phyloP scores from a whole-genome alignment of 1,140 invertebrate species.

The Phocides pigmalion region DNA sequence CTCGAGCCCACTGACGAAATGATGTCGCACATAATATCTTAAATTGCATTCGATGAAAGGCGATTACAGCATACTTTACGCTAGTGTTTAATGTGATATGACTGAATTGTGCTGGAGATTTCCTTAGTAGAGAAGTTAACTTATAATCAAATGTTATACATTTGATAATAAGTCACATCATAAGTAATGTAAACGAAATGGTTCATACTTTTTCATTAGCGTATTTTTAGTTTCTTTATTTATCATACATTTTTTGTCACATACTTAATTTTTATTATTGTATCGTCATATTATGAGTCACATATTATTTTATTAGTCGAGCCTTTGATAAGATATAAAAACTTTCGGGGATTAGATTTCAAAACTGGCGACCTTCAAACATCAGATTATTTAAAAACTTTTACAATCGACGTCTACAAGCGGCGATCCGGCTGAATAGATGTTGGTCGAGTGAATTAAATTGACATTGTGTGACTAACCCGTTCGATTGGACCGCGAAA shows the following conservation, averaged over 20 bases:
- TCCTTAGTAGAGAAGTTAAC: conserved; percentile 23
- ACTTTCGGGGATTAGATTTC: conserved; percentile 64
- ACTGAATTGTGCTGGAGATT: conserved; percentile 39
- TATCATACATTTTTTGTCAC: neutral
- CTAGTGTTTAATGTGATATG: conserved; percentile 39
- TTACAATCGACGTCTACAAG: conserved; percentile 55
- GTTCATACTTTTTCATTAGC: no score
- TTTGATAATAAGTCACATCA: no score
- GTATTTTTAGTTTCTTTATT: no score
- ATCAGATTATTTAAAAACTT: conserved; percentile 66
- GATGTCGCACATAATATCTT: conserved; percentile 50
- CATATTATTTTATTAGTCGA: conserved; percentile 8
- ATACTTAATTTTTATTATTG: neutral
- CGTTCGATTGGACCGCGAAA: conserved; percentile 41
- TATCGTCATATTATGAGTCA: conserved; percentile 36
- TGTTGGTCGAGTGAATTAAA: conserved; percentile 50
- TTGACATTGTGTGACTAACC: conserved; percentile 55
- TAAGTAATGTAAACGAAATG: no score
- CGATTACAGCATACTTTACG: conserved; percentile 44
- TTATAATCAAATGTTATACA: no score
- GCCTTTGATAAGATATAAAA: conserved; percentile 46
- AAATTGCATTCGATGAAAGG: conserved; percentile 56
- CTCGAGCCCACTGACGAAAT: conserved; percentile 48
- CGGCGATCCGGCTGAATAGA: conserved; percentile 48
- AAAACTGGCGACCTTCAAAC: conserved; percentile 66